Evolutionary conservation across 2,113 vertebrate species (phyloP).

Genomic region (Pica pica): DNA sequence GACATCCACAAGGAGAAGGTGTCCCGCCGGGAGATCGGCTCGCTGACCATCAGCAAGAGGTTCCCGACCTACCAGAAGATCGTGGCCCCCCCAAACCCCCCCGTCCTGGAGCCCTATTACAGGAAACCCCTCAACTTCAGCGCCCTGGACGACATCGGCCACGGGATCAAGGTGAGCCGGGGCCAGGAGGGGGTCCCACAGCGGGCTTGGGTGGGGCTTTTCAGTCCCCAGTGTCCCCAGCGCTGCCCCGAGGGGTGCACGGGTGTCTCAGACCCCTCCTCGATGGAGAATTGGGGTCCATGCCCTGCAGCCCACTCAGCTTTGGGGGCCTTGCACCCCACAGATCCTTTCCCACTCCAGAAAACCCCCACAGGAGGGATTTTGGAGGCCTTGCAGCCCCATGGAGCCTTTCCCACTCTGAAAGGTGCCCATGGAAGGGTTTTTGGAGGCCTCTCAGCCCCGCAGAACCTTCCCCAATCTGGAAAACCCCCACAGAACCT

Average conservation of each 20-base stretch:
- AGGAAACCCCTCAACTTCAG: constrained; percentile 81
- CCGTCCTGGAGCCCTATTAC: constrained; percentile 70
- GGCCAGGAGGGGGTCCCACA: not conserved
- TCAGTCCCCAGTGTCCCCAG: accelerated
- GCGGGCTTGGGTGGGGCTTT: accelerated
- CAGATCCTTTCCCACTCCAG: not conserved
- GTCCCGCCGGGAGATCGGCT: constrained; percentile 80
- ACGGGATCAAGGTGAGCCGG: constrained; percentile 77
- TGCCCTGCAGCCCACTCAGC: not conserved
- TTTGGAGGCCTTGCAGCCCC: not conserved
- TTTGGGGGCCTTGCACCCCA: not conserved
- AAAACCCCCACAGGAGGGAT: not conserved
- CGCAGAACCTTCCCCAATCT: not conserved
- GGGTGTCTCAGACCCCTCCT: not conserved
- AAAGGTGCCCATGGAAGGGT: not conserved
- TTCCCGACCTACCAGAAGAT: constrained; percentile 61
- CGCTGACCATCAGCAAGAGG: constrained; percentile 64
- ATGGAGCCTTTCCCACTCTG: not conserved
- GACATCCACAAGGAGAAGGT: constrained; percentile 86
- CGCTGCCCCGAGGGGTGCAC: accelerated
- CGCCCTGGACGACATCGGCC: constrained; percentile 81
- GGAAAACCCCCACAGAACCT: not conserved
- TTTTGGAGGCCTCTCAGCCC: not conserved
- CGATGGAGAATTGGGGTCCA: accelerated
- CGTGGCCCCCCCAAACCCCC: constrained; percentile 50